Base-by-base conservation (phyloP, 2,888 invertebrate species). In the Cryptocheilus praepositus region DNA sequence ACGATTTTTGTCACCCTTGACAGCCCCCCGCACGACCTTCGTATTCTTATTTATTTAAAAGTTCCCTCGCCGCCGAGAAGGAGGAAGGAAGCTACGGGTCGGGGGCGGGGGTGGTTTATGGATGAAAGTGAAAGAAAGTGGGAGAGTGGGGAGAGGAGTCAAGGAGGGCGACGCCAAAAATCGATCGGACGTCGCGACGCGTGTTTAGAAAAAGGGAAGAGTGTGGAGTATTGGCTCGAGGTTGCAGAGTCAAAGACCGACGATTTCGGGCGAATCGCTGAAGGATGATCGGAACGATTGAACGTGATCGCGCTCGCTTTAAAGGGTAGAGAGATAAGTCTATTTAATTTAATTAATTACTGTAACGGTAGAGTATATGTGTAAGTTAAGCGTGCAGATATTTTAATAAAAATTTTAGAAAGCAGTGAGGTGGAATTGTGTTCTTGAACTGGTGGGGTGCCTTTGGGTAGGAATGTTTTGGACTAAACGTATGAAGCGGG, bases 341-440 rank as follows among this genome's bases (percentile, higher is more conserved):
- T 76, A 77, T 74, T 79, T 77, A 79, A 77, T 70, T 79, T 64
- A 79, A 79, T 69, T 76, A 61, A 56, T 61, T 61, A 57, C 61
- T 51, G 56, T 52, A 62, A 46, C 57, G 73, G 68, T 68, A 67
- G 61, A 5, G 16, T 49, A 16, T 67, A 63, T 71, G 79, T 79
- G 74, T 79, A 79, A 75, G 64, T 77, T 79, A 79, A 77, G 71
- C 73, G 79, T 71, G 58, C 69, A 73, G 74, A 65, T 79, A 79
- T 76, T 79, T 75, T 76, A 79, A 79, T 79, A 79, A 79, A 79
- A 49, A 49, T 18, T 36, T 36, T 11, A 7, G 36, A 36, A 36
- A 36, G 3, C 25, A 25, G n/a, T n/a, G n/a, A n/a, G n/a, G n/a
- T n/a, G n/a, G n/a, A n/a, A n/a, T n/a, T n/a, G n/a, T n/a, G n/a